phyloP scores from a whole-genome alignment of 1,140 invertebrate genomes.

The Dendrolimus punctatus region DNA sequence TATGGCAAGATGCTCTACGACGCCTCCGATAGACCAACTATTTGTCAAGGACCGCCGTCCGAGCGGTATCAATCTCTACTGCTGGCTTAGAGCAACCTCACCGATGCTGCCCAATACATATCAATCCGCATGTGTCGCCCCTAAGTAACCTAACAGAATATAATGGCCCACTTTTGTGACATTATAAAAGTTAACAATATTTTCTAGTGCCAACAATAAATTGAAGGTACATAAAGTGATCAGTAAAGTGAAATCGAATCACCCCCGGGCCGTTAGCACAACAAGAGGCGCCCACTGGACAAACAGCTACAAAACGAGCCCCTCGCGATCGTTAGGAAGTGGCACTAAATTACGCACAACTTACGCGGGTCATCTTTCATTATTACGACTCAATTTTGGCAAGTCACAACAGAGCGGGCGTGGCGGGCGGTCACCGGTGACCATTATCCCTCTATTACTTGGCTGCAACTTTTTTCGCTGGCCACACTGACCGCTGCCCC shows the following conservation, averaged over 20 bases:
- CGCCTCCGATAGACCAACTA: slow-evolving; percentile 56
- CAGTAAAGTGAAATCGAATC: slow-evolving; percentile 59
- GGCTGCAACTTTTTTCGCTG: slow-evolving; percentile 45
- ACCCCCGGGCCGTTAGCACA: slow-evolving; percentile 33
- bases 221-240: slow-evolving; percentile 42
- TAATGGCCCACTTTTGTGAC: slow-evolving; percentile 13
- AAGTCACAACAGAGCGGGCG: slow-evolving; percentile 56
- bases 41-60: slow-evolving; percentile 51
- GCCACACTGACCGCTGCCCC: slow-evolving; percentile 59
- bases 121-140: slow-evolving; percentile 7
- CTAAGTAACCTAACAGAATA: slow-evolving; percentile 17
- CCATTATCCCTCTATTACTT: slow-evolving; percentile 43
- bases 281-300: slow-evolving; percentile 33
- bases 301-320: slow-evolving; percentile 31
- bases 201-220: slow-evolving; percentile 40
- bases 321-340: slow-evolving; percentile 39
- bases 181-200: slow-evolving; percentile 26
- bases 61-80: slow-evolving; percentile 54
- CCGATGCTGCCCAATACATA: slow-evolving; percentile 18
- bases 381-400: slow-evolving; percentile 64
- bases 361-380: slow-evolving; percentile 53
- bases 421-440: slow-evolving; percentile 38
- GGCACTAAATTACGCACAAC: slow-evolving; percentile 55
- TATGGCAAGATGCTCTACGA: slow-evolving; percentile 62
- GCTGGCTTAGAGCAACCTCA: slow-evolving; percentile 30